Conservation (phyloP, 2,113 vertebrate species). For the Oryzias woworae region DNA sequence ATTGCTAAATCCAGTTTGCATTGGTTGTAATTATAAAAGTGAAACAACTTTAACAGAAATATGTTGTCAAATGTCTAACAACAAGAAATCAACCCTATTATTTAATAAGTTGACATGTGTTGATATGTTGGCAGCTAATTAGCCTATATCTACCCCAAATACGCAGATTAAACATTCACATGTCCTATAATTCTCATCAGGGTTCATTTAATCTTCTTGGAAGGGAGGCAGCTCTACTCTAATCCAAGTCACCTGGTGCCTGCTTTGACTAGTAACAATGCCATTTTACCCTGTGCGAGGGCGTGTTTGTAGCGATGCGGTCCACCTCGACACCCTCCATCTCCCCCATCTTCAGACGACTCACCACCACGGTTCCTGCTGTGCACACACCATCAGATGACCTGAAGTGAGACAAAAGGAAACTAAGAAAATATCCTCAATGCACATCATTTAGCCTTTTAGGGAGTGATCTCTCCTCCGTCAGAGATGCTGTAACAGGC, state of each 20-base stretch:
- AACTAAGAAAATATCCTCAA: neutral
- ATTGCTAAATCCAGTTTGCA: conserved; percentile 33
- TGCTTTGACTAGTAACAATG: conserved; percentile 12
- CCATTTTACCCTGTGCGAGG: conserved; percentile 60
- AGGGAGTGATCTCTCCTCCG: conserved; percentile 17
- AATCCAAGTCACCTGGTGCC: conserved; percentile 57
- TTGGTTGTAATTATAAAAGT: conserved; percentile 47
- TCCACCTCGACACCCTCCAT: conserved; percentile 87
- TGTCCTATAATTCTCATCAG: conserved; percentile 29
- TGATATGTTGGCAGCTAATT: neutral
- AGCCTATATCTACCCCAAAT: neutral
- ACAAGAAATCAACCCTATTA: no score
- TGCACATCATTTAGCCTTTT: conserved; percentile 14
- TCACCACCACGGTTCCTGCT: conserved; percentile 90
- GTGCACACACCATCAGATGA: conserved; percentile 91
- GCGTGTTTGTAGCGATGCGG: conserved; percentile 81
- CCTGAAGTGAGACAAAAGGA: conserved; percentile 64
- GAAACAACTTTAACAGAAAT: no score
- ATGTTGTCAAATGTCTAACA: no score
- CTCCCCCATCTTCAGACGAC: conserved; percentile 92
- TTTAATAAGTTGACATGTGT: no score
- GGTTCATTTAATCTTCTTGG: conserved; percentile 61
- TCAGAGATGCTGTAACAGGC: conserved; percentile 1
- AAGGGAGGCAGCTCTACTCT: conserved; percentile 63
- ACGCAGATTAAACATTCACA: conserved; percentile 6